Percentiles rank a stretch among this genome's conserved stretches.
Conservation (phyloP, 2,113 vertebrate genomes). For the Morone saxatilis region DNA sequence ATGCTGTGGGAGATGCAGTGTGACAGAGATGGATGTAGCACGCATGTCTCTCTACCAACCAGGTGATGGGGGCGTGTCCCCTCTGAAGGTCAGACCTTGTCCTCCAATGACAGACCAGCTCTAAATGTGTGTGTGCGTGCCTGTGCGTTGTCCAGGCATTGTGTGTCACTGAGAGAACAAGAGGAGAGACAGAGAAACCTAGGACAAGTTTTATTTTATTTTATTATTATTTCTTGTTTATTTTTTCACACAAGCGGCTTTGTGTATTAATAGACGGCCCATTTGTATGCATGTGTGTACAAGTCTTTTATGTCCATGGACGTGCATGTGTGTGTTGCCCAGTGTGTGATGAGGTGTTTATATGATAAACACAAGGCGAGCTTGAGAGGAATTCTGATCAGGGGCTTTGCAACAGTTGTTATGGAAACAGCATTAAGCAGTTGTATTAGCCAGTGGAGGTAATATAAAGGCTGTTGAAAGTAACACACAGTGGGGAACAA, state of each 20-base stretch:
- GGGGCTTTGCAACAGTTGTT: constrained; percentile 85
- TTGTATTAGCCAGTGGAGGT: constrained; percentile 78
- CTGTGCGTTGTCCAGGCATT: constrained; percentile 2
- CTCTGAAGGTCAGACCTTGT: constrained; percentile 78
- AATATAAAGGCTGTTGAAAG: constrained; percentile 78
- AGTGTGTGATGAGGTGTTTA: constrained; percentile 79
- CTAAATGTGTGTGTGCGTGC: constrained; percentile 22
- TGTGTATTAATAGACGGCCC: constrained; percentile 53
- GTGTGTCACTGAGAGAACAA: constrained; percentile 44
- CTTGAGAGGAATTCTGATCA: constrained; percentile 82
- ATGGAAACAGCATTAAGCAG: constrained; percentile 84
- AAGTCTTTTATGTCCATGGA: constrained; percentile 63
- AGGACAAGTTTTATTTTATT: constrained; percentile 51
- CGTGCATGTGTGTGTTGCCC: constrained; percentile 63
- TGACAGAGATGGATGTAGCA: constrained; percentile 87
- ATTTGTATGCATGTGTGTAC: constrained; percentile 74
- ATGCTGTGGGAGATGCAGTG: constrained; percentile 16
- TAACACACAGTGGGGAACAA: constrained; percentile 69
- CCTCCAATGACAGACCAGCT: constrained; percentile 62
- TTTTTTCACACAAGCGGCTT: constrained; percentile 39
- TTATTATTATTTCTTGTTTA: constrained; percentile 19
- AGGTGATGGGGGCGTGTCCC: constrained; percentile 74
- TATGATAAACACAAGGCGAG: constrained; percentile 80
- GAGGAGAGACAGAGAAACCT: constrained; percentile 38
- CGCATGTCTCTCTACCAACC: constrained; percentile 67